Base-by-base conservation (phyloP, 2,113 vertebrate genomes). In the Mesembrinibis cayennensis region DNA sequence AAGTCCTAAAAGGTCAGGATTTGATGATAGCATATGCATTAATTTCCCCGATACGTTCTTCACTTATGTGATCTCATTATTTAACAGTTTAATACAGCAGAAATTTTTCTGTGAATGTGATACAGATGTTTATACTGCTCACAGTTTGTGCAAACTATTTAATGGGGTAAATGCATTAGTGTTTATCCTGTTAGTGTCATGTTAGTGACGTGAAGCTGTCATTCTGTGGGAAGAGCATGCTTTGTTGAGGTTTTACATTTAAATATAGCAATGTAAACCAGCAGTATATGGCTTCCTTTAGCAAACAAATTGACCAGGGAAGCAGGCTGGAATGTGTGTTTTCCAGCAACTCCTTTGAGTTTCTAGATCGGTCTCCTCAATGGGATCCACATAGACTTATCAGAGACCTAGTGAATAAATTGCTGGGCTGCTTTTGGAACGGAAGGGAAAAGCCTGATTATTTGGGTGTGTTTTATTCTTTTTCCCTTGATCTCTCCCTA, bases 321-420 rank as follows among this genome's bases (percentile, higher is more conserved):
- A 70, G 19, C 79, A 89, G 50, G 12, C 11, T 83, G 63, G 32
- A 73, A 73, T 77, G 36, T 63, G 49, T 69, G 22, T 58, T 55
- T 87, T 91, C 42, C 71, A 14, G 55, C 82, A 90, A 7, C 29
- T 80, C 55, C 32, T 58, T 14, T 32, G 59, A 72, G 49, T 71
- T 82, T 58, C 53, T 78, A n/a, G 22, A 42, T 80, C 2, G 0
- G 3, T 69, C 47, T 89, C 36, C 53, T 87, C 20, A 42, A 7
- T 26, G 0, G 0, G 38, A 42, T 72, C n/a, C n/a, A 32, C 5
- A 2, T 0, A 34, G 58, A 42, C 22, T 73, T 79, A 2, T 5
- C 0, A 0, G 65, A 84, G 73, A 72, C 47, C 10, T 47, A 52
- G 30, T 22, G 44, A 85, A 29, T 38, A 65, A 82, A 23, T 34